These are phyloP conservation scores for Aphrocallistes beatrix DNA, from an alignment of 37 sponge, comb jelly and placozoan species.

Conservation along the genomic window DNA sequence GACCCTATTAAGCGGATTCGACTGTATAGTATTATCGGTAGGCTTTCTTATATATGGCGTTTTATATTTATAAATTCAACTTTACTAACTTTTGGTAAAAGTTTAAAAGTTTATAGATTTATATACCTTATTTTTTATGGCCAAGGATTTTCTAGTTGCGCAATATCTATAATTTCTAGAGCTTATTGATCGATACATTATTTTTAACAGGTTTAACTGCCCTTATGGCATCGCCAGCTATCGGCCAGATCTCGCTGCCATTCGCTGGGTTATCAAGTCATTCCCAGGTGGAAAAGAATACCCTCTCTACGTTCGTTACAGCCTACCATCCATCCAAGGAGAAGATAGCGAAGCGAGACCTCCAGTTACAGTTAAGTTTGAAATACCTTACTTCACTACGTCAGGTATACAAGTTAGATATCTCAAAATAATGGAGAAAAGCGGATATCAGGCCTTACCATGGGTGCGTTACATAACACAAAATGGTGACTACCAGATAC, in stretches of 20 bases:
- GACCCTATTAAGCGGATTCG: too few species aligned
- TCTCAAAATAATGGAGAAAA: constrained; percentile 97
- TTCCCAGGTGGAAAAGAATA: constrained; percentile 67
- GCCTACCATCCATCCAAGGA: neutral
- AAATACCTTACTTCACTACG: constrained; percentile 96
- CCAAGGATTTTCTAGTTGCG: too few species aligned
- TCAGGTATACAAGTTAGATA: constrained; percentile 97
- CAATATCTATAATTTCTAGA: too few species aligned
- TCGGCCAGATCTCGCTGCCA: constrained; percentile 73
- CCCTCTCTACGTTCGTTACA: neutral
- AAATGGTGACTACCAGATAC: constrained; percentile 58
- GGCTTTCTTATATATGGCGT: too few species aligned
- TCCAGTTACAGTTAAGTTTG: constrained; percentile 89
- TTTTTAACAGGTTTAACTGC: neutral
- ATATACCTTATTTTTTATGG: too few species aligned
- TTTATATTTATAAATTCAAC: too few species aligned
- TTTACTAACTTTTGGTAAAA: too few species aligned
- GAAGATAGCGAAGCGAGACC: constrained; percentile 89
- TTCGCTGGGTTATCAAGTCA: constrained; percentile 78
- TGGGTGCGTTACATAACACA: constrained; percentile 98
- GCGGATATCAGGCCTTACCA: constrained; percentile 95
- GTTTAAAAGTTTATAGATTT: too few species aligned
- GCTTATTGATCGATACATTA: too few species aligned
- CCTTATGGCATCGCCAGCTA: constrained; percentile 70
- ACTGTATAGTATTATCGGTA: too few species aligned